Evolutionary conservation across 2,113 vertebrate genomes (phyloP).

Genomic region (Ammospiza nelsoni): DNA sequence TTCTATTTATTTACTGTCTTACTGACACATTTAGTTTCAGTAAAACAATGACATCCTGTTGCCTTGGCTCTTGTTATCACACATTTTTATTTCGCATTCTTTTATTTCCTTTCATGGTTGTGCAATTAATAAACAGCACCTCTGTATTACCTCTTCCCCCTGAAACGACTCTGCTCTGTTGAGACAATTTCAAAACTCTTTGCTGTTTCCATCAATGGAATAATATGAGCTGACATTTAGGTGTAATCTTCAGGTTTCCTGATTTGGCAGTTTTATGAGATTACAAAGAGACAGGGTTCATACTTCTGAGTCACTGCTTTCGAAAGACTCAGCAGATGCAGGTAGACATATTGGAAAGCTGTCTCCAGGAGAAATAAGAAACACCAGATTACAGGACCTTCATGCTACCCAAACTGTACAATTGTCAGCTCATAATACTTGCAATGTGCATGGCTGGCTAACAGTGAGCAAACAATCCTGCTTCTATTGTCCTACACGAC

Average conservation of each 20-base stretch:
- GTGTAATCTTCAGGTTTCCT: background rate
- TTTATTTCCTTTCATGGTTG: background rate
- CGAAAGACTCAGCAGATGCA: background rate
- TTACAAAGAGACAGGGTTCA: background rate
- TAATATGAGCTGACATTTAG: background rate
- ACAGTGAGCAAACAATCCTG: background rate
- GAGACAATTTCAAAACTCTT: background rate
- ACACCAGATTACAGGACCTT: background rate
- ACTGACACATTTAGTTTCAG: background rate
- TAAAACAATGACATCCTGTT: background rate
- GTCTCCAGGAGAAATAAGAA: background rate
- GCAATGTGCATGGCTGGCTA: background rate
- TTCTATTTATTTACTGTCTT: background rate
- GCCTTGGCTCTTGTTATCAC: background rate
- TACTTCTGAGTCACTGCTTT: constrained; percentile 29
- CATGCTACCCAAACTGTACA: background rate
- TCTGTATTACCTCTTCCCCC: background rate
- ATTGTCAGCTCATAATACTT: background rate
- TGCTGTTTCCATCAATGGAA: background rate
- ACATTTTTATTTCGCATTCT: background rate
- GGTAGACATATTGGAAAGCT: constrained; percentile 30
- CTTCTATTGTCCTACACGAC: background rate
- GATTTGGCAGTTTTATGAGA: background rate
- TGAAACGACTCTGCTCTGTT: background rate
- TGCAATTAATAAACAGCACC: background rate